These are phyloP conservation scores for Xenops minutus DNA, from an alignment of 2,797 vertebrate genomes.

Conservation along the genomic window DNA sequence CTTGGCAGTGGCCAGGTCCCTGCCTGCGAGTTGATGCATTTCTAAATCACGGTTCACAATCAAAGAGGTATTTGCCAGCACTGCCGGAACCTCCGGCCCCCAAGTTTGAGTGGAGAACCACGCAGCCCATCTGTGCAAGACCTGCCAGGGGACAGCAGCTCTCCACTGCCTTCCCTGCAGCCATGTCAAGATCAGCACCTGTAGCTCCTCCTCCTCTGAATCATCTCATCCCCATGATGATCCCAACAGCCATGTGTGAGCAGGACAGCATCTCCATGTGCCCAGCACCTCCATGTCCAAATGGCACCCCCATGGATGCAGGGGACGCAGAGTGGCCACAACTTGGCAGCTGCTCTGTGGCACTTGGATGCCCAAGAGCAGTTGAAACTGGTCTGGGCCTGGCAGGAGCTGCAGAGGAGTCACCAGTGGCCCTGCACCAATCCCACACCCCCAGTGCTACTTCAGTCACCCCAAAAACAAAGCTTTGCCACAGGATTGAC, in stretches of 20 bases:
- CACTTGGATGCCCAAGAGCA: neutral
- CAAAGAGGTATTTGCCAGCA: neutral
- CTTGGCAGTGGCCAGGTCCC: constrained; percentile 4
- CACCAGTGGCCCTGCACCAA: accelerated
- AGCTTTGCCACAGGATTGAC: neutral
- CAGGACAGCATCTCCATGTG: neutral
- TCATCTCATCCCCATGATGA: neutral
- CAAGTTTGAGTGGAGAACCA: neutral
- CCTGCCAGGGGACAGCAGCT: neutral
- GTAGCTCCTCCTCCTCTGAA: neutral
- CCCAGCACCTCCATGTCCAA: neutral
- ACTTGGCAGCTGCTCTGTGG: neutral
- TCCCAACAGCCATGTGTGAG: accelerated
- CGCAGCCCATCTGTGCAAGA: neutral
- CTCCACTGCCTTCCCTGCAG: neutral
- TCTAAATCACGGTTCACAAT: neutral
- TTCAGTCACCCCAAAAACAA: accelerated
- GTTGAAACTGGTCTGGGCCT: neutral
- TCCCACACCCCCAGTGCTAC: neutral
- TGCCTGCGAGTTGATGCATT: constrained; percentile 8
- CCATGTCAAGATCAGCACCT: neutral
- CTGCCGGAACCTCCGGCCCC: neutral
- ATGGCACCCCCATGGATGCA: accelerated
- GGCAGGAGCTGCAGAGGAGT: neutral
- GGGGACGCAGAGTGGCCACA: neutral